Evolutionary conservation across 2,888 invertebrate species (phyloP).

Genomic region (Rhorus exstirpatorius): DNA sequence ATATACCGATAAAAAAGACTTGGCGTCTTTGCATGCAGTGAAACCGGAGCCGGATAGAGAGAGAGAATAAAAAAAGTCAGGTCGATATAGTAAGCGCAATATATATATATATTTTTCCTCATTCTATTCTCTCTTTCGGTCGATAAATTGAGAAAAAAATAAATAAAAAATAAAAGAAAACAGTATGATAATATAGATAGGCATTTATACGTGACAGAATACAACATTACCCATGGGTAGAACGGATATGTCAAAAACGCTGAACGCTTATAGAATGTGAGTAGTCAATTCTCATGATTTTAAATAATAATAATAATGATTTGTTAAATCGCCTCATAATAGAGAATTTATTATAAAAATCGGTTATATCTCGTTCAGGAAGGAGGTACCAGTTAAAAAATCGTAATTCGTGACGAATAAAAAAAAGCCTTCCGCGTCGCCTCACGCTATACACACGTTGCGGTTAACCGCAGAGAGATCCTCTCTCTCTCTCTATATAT

Average conservation of each 20-base stretch:
- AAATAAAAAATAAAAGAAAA: background rate
- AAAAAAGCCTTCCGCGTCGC: background rate
- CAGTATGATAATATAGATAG: conserved; percentile 71
- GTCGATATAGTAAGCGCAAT: conserved; percentile 71
- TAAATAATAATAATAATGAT: conserved; percentile 20
- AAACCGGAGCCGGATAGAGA: conserved; percentile 46
- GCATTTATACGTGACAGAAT: conserved; percentile 62
- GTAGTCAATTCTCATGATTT: conserved; percentile 85
- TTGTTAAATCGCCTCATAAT: background rate
- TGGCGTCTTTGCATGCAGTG: conserved; percentile 55
- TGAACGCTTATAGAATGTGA: conserved; percentile 96
- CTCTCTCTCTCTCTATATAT: too few relatives aligned
- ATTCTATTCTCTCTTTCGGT: conserved; percentile 12
- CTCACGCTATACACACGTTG: background rate
- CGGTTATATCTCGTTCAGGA: too few relatives aligned
- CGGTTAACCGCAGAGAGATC: background rate
- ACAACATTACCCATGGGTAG: conserved; percentile 84
- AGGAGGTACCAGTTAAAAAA: background rate
- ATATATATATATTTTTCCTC: conserved; percentile 67
- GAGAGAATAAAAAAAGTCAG: conserved; percentile 48
- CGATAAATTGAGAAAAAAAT: too few relatives aligned
- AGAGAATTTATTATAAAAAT: background rate
- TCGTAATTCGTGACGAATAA: conserved; percentile 3
- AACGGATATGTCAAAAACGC: conserved; percentile 93
- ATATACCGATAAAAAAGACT: conserved; percentile 43